A percentile compares a stretch with the other conserved stretches of the same genome.
Evolutionary conservation across 2,113 vertebrate genomes (phyloP).

Genomic region (Herpailurus yagouaroundi): DNA sequence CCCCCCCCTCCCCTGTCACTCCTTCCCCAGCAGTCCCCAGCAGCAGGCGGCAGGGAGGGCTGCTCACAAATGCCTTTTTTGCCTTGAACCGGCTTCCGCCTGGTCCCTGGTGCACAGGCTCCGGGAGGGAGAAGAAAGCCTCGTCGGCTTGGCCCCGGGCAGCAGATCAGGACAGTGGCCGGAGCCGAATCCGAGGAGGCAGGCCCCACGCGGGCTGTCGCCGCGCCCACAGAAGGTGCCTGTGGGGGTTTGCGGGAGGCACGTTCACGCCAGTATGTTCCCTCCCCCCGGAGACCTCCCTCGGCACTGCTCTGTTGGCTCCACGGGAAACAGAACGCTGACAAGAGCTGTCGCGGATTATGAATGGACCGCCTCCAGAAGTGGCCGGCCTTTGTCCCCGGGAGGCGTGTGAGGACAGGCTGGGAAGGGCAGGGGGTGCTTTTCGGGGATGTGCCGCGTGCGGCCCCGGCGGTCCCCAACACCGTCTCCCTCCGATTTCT

Average conservation of each 20-base stretch:
- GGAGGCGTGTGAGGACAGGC: rapidly evolving
- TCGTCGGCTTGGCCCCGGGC: not conserved
- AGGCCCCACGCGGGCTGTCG: not conserved
- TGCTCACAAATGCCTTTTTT: not conserved
- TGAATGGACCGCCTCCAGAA: not conserved
- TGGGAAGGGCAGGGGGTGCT: not conserved
- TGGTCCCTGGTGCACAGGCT: not conserved
- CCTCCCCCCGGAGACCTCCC: not conserved
- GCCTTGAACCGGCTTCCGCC: not conserved
- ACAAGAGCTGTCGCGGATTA: not conserved
- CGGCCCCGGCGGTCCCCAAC: not conserved
- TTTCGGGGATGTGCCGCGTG: not conserved
- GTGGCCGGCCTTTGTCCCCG: not conserved
- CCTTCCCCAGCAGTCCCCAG: not conserved
- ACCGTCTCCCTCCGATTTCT: not conserved
- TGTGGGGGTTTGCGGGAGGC: rapidly evolving
- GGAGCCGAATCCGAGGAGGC: not conserved
- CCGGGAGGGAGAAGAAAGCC: not conserved
- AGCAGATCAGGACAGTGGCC: not conserved
- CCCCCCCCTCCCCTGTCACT: not conserved
- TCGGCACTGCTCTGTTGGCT: not conserved
- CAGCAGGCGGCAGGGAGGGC: not conserved
- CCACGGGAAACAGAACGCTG: not conserved
- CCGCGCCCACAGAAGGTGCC: not conserved
- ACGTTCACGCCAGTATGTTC: rapidly evolving